Percentiles rank a stretch among this genome's conserved stretches.
These are phyloP conservation scores for Loriculus beryllinus DNA, from an alignment of 2,797 vertebrate species.

Conservation along the genomic window DNA sequence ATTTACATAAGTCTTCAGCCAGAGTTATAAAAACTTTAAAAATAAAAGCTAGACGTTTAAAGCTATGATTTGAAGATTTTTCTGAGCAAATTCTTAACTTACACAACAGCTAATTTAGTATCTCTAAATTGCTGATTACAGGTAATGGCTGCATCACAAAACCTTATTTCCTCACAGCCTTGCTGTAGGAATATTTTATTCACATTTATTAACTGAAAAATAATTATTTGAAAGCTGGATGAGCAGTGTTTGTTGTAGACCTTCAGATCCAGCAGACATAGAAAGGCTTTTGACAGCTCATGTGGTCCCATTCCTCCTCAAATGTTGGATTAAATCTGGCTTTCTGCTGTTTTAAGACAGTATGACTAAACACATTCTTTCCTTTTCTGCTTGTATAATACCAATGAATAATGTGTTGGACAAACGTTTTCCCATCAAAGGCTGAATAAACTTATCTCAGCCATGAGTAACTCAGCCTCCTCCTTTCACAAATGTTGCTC, in stretches of 20 bases:
- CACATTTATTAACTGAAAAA: neutral
- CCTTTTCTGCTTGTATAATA: neutral
- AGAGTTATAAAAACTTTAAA: neutral
- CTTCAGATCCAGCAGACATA: neutral
- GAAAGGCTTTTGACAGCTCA: neutral
- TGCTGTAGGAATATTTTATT: neutral
- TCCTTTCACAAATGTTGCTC: neutral
- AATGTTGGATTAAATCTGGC: neutral
- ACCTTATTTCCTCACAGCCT: neutral
- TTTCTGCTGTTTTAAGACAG: neutral
- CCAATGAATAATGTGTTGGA: neutral
- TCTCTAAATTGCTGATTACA: neutral
- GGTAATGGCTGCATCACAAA: neutral
- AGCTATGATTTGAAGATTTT: neutral
- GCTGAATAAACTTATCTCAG: conserved; percentile 23
- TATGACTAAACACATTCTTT: conserved; percentile 4
- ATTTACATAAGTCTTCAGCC: neutral
- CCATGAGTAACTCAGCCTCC: neutral
- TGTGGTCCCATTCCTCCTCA: neutral
- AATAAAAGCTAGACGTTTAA: neutral
- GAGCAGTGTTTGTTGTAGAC: neutral
- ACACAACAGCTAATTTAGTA: neutral
- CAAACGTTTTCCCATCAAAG: conserved; percentile 10
- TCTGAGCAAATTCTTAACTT: neutral
- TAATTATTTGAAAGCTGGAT: neutral